phyloP scores from a whole-genome alignment of 2,888 invertebrate genomes.

The Ennomos quercinarius region DNA sequence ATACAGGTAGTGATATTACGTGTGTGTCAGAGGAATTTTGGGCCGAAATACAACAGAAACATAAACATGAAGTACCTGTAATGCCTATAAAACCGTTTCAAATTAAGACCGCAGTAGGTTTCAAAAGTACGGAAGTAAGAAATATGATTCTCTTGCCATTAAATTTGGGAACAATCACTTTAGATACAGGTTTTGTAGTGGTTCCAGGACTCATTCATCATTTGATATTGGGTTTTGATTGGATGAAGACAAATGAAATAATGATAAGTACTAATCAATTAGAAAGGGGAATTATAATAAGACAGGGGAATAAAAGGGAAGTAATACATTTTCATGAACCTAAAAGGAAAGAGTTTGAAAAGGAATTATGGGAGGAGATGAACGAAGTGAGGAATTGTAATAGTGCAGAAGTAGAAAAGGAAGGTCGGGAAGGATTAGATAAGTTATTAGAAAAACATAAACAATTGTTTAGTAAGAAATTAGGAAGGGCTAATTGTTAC shows the following conservation, averaged over 20 bases:
- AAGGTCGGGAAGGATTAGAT: too few relatives aligned
- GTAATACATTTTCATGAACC: neutral
- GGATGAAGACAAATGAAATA: constrained; percentile 3
- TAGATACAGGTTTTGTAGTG: constrained; percentile 4
- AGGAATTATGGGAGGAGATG: too few relatives aligned
- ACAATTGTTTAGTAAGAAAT: too few relatives aligned
- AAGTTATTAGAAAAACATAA: too few relatives aligned
- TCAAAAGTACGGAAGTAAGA: neutral
- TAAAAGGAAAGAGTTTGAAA: too few relatives aligned
- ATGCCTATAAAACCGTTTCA: neutral
- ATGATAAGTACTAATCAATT: neutral
- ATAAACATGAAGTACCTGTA: neutral
- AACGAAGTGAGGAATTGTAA: too few relatives aligned
- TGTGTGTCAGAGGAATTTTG: constrained; percentile 5
- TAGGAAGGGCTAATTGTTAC: constrained; percentile 38
- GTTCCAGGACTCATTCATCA: neutral
- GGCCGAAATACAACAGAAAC: neutral
- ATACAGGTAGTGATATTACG: constrained; percentile 3
- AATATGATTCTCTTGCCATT: neutral
- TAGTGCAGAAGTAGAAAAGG: too few relatives aligned
- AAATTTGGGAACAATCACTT: neutral
- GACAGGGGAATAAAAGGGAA: neutral
- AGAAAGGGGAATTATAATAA: neutral
- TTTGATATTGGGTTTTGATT: constrained; percentile 9
- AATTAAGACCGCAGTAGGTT: constrained; percentile 1